Evolutionary conservation across 1,140 invertebrate species (phyloP).

Genomic region (Caenorhabditis latens): DNA sequence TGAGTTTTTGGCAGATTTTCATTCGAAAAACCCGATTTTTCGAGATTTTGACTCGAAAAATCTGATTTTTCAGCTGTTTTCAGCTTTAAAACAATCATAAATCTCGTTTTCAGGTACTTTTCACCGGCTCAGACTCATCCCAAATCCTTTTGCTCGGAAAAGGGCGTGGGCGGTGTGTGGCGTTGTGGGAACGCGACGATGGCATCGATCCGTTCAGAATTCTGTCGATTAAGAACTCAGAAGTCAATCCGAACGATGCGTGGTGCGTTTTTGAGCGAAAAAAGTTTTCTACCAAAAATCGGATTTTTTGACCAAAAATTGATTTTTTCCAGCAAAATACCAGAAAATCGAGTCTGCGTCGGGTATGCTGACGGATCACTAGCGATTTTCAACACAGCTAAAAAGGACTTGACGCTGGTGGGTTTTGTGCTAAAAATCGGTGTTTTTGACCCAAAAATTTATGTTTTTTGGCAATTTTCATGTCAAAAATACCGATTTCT

Average conservation of each 20-base stretch:
- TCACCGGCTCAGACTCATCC: no score
- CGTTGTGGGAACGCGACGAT: background rate
- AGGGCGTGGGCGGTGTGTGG: background rate
- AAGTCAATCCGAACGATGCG: conserved; percentile 23
- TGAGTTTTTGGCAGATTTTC: no score
- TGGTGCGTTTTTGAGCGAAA: background rate
- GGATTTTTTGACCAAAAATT: background rate
- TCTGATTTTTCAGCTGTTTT: no score
- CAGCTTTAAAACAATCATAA: no score
- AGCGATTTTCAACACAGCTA: conserved; percentile 16
- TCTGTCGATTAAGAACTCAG: conserved; percentile 10
- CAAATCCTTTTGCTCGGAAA: conserved; percentile 29
- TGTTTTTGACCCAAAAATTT: background rate
- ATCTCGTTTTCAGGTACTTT: background rate
- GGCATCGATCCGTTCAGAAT: conserved; percentile 23
- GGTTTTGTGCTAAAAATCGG: background rate
- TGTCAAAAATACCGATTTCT: no score
- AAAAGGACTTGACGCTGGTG: conserved; percentile 11
- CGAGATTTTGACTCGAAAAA: no score
- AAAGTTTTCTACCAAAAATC: background rate
- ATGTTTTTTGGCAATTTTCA: no score
- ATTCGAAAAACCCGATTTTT: no score
- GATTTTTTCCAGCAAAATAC: conserved; percentile 6
- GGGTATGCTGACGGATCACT: conserved; percentile 29
- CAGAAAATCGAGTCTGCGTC: conserved; percentile 19